phyloP scores from a whole-genome alignment of 2,113 vertebrate species.

The Carassius auratus region DNA sequence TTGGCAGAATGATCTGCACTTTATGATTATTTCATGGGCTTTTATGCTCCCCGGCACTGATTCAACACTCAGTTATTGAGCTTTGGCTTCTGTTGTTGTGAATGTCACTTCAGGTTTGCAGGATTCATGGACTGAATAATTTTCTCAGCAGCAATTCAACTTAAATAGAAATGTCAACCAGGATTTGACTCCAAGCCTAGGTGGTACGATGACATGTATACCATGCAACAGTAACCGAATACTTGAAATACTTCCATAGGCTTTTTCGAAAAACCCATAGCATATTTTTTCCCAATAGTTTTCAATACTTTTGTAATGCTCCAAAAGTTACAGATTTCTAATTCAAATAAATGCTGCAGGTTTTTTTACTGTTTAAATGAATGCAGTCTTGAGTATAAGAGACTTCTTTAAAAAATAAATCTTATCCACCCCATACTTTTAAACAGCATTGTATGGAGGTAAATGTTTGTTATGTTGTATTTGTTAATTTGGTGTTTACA shows the following conservation, averaged over 20 bases:
- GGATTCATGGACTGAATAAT: neutral
- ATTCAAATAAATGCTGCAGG: neutral
- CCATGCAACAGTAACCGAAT: neutral
- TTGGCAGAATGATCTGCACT: constrained; percentile 1
- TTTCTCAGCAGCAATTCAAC: neutral
- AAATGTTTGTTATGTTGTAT: neutral
- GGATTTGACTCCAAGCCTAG: neutral
- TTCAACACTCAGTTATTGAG: neutral
- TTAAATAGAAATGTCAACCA: constrained; percentile 8
- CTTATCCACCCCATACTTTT: neutral
- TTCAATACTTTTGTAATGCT: neutral
- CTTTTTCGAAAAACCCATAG: neutral
- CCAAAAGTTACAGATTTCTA: neutral
- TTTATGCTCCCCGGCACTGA: constrained; percentile 16
- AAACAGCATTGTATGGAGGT: neutral
- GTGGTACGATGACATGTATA: neutral
- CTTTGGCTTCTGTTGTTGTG: constrained; percentile 2
- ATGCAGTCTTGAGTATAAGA: too few relatives aligned
- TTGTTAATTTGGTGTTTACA: too few relatives aligned
- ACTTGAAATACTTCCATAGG: neutral
- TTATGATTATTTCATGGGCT: constrained; percentile 43
- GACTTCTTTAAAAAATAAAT: too few relatives aligned
- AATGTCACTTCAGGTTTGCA: neutral
- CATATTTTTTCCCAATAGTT: too few relatives aligned
- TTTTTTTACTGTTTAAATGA: neutral